These are phyloP conservation scores for Drosophila lini DNA, from an alignment of 1,140 invertebrate genomes.

Conservation along the genomic window DNA sequence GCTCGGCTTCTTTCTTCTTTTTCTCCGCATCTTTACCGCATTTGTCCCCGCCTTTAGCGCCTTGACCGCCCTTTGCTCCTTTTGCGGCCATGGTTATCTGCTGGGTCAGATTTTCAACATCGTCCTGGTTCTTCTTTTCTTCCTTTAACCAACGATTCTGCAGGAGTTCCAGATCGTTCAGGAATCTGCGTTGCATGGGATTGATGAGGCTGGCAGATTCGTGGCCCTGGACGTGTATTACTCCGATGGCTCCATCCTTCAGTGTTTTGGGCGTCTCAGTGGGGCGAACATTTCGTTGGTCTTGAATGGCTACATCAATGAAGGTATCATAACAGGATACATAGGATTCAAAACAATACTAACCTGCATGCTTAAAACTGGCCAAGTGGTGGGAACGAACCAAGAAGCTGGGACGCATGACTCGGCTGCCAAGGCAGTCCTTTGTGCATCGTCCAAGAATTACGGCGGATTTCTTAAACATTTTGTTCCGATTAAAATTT, in stretches of 20 bases:
- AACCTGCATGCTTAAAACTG: not conserved
- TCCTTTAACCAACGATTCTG: not conserved
- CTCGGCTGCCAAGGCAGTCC: not conserved
- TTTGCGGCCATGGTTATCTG: not conserved
- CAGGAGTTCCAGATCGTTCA: constrained; percentile 4
- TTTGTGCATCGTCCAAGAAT: not conserved
- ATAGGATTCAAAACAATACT: not conserved
- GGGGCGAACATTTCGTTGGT: not conserved
- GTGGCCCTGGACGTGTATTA: not conserved
- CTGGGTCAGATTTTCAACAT: not conserved
- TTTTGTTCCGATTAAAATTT: not conserved
- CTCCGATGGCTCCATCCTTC: not conserved
- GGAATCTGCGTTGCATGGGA: not conserved
- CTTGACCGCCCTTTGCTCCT: not conserved
- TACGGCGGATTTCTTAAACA: not conserved
- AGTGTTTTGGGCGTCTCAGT: not conserved
- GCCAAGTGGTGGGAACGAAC: not conserved
- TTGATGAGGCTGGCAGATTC: not conserved
- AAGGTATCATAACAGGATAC: not conserved
- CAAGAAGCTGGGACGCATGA: not conserved
- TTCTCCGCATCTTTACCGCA: not conserved
- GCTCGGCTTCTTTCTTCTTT: not conserved
- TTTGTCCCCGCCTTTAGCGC: not conserved
- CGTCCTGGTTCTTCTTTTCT: not conserved
- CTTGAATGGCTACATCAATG: not conserved